phyloP scores from a whole-genome alignment of 2,113 vertebrate genomes.

The Sula dactylatra region DNA sequence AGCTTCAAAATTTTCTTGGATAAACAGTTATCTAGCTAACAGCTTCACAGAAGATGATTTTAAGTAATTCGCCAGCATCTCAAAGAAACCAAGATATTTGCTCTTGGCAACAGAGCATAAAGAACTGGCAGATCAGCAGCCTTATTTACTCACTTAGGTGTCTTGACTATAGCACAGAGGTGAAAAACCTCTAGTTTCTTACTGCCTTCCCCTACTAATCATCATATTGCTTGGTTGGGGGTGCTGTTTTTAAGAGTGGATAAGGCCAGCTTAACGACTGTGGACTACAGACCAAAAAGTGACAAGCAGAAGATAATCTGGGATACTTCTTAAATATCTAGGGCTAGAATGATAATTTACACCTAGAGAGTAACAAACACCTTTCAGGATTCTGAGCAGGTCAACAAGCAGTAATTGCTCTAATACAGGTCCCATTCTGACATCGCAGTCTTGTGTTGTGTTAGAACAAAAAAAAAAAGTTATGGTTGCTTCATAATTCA shows the following conservation, averaged over 20 bases:
- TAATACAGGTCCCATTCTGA: background rate
- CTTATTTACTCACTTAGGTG: background rate
- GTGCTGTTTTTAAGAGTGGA: background rate
- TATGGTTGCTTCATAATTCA: background rate
- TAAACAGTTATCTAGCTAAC: background rate
- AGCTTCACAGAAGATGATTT: background rate
- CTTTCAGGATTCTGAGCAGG: background rate
- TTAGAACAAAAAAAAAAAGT: background rate
- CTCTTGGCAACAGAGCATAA: background rate
- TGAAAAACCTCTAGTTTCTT: background rate
- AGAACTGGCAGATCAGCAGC: background rate
- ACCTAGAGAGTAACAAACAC: background rate
- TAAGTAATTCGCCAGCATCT: background rate
- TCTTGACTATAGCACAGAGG: background rate
- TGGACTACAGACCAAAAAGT: background rate
- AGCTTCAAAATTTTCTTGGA: background rate
- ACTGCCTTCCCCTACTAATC: background rate
- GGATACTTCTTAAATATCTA: background rate
- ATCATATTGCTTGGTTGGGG: background rate
- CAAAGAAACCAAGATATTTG: background rate
- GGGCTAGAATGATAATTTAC: background rate
- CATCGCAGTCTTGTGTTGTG: fast-evolving
- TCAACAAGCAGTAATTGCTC: background rate
- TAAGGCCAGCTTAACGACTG: background rate
- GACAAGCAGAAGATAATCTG: background rate